Conservation (phyloP, 2,113 vertebrate genomes). For the Axis porcinus region DNA sequence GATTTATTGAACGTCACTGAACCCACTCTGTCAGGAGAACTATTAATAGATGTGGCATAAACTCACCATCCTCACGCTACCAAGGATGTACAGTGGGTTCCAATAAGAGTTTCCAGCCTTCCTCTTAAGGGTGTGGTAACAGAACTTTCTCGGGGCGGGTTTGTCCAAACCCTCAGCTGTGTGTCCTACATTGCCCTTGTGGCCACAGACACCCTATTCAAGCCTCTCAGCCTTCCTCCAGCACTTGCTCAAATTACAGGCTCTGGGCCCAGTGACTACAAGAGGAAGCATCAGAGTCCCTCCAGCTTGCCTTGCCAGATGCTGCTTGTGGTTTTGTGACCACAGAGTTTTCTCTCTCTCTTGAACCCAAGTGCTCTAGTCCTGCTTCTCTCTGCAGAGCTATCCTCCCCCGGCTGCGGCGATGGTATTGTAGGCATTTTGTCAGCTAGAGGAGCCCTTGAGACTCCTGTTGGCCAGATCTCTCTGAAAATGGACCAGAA, state of each 20-base stretch:
- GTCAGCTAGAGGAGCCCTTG: not conserved
- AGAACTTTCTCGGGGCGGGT: not conserved
- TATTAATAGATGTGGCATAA: not conserved
- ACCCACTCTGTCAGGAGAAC: not conserved
- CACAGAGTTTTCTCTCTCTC: not conserved
- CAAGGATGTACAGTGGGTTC: not conserved
- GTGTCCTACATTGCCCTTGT: not conserved
- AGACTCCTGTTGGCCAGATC: not conserved
- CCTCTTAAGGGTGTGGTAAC: not conserved
- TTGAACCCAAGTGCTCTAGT: rapidly evolving
- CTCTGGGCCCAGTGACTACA: not conserved
- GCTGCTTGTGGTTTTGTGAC: not conserved
- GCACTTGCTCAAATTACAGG: not conserved
- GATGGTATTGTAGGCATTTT: not conserved
- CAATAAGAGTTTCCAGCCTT: not conserved
- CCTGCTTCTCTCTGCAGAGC: not conserved
- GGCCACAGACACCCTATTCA: not conserved
- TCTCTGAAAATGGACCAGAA: not conserved
- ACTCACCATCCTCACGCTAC: not conserved
- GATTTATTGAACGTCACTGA: not conserved
- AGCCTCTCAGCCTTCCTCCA: not conserved
- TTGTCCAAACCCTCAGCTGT: not conserved
- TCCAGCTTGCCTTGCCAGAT: not conserved
- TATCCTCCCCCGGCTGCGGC: not conserved
- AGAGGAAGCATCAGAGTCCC: not conserved